Conservation (phyloP, 2,113 vertebrate species). For the Oxyruncus cristatus region DNA sequence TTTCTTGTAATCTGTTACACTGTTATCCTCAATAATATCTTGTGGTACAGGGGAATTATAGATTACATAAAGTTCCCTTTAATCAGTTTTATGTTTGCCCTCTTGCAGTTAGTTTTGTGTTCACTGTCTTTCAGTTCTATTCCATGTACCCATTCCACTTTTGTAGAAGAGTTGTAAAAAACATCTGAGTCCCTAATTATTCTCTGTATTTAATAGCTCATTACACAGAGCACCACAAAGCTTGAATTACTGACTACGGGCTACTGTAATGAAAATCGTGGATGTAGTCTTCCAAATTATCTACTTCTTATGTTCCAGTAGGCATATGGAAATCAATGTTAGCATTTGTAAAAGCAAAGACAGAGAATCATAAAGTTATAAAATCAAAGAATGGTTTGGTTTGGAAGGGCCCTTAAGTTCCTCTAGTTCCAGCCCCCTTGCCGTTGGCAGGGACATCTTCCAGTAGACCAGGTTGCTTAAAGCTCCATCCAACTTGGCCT, state of each 20-base stretch:
- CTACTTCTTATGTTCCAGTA: not conserved
- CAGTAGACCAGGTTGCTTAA: not conserved
- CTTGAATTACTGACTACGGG: not conserved
- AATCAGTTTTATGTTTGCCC: not conserved
- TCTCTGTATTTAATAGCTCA: not conserved
- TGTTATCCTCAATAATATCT: not conserved
- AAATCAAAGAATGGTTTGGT: not conserved
- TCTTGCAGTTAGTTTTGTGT: not conserved
- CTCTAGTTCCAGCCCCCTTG: not conserved
- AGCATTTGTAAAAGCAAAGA: not conserved
- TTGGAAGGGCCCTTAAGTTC: not conserved
- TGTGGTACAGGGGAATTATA: not conserved
- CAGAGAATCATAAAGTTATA: not conserved
- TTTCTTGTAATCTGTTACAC: not conserved
- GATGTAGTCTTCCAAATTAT: not conserved
- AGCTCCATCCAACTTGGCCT: not conserved
- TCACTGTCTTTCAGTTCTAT: not conserved
- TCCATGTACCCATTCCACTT: not conserved
- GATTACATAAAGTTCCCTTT: not conserved
- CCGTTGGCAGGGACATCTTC: not conserved
- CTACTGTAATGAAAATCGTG: not conserved
- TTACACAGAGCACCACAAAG: not conserved
- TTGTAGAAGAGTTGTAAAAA: not conserved
- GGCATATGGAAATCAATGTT: not conserved
- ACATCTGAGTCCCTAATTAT: not conserved